phyloP scores from a whole-genome alignment of 1,140 invertebrate genomes.

The Drosophila ironensis region DNA sequence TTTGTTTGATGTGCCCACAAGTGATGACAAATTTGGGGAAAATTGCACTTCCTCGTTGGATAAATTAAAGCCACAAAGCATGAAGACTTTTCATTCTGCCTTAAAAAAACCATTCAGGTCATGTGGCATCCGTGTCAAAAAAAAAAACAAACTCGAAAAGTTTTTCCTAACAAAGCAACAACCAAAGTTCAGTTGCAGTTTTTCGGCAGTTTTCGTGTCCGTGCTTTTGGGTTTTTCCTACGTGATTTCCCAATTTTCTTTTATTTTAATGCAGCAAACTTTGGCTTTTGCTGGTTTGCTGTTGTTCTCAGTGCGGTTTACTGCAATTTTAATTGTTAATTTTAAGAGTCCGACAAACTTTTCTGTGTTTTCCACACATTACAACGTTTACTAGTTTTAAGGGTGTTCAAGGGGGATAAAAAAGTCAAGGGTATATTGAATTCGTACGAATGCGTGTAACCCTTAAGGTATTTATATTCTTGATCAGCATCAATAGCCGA shows the following conservation, averaged over 20 bases:
- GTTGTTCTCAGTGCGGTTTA: not conserved
- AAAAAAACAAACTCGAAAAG: not conserved
- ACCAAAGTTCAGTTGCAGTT: slow-evolving; percentile 24
- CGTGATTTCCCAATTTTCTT: no score
- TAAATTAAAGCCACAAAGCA: slow-evolving; percentile 33
- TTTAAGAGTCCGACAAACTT: slow-evolving; percentile 5
- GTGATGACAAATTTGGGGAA: no score
- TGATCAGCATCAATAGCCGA: no score
- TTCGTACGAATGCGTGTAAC: no score
- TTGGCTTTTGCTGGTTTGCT: not conserved
- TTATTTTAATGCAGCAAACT: slow-evolving; percentile 11
- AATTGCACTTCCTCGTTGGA: slow-evolving; percentile 15
- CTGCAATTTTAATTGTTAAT: slow-evolving; percentile 22
- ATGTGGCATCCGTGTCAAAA: slow-evolving; percentile 1
- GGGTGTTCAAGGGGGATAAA: not conserved
- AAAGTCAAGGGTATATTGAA: no score
- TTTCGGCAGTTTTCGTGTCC: slow-evolving; percentile 1
- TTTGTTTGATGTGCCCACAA: slow-evolving; percentile 30
- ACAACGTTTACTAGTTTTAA: not conserved
- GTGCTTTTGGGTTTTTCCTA: not conserved
- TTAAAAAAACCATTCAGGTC: not conserved
- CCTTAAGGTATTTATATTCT: no score
- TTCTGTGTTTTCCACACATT: not conserved
- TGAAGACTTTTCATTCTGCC: not conserved
- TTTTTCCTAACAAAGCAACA: no score